A percentile compares a stretch with the other conserved stretches of the same genome.
Conservation (phyloP, 92 coral and sea anemone species). For the Palythoa grandis region DNA sequence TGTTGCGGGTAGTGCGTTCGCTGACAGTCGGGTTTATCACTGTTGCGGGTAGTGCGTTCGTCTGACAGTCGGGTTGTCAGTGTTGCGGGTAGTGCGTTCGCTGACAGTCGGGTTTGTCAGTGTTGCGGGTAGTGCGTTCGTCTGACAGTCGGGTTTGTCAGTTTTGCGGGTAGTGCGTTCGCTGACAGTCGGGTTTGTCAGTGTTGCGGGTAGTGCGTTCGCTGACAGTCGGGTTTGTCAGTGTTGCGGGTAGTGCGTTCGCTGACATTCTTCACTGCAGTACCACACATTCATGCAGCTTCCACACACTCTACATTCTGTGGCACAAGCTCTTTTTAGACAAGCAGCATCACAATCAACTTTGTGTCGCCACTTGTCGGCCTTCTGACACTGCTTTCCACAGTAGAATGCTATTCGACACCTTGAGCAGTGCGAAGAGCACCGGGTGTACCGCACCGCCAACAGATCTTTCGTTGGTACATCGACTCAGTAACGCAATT, state of each 20-base stretch:
- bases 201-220: conserved; percentile 60
- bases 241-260: conserved; percentile 60
- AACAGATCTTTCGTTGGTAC: conserved; percentile 56
- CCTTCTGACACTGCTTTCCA: conserved; percentile 57
- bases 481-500: background rate
- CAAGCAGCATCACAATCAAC: conserved; percentile 58
- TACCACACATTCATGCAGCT: conserved; percentile 65
- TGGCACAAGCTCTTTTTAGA: conserved; percentile 44
- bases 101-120: too few relatives aligned
- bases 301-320: conserved; percentile 50
- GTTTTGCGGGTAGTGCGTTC: too few relatives aligned
- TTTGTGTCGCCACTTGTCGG: conserved; percentile 65
- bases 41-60: conserved; percentile 59
- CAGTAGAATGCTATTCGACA: conserved; percentile 71
- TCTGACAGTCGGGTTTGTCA: too few relatives aligned
- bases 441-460: conserved; percentile 58
- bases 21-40: conserved; percentile 59
- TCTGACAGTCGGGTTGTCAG: too few relatives aligned
- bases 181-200: conserved; percentile 49
- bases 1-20: conserved; percentile 59
- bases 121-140: too few relatives aligned
- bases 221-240: conserved; percentile 58
- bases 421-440: conserved; percentile 33
- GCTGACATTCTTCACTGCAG: conserved; percentile 66
- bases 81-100: too few relatives aligned